Conservation (phyloP, 2,888 invertebrate genomes). For the Lottia scabra region DNA sequence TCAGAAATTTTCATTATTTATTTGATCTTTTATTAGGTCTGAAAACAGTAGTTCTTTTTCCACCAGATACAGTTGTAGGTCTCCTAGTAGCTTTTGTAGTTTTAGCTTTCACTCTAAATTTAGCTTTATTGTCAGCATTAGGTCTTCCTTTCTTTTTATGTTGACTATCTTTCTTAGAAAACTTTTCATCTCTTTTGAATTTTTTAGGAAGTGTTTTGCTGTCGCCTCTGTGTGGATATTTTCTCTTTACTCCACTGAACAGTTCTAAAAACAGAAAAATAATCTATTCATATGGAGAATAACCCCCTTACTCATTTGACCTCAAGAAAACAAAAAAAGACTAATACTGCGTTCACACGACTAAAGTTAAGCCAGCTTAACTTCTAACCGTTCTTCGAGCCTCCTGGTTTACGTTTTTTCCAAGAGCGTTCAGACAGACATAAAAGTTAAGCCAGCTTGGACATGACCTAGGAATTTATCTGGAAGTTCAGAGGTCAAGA, state of each 20-base stretch:
- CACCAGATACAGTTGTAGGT: conserved; percentile 13
- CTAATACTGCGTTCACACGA: no score
- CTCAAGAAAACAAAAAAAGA: no score
- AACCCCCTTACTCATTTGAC: no score
- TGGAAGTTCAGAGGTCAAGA: no score
- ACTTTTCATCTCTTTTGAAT: conserved; percentile 9
- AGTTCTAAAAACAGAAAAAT: background rate
- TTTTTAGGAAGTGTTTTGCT: background rate
- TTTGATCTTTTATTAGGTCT: conserved; percentile 20
- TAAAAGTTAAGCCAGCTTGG: no score
- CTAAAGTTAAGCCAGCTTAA: no score
- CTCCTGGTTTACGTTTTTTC: no score
- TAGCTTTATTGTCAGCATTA: conserved; percentile 6
- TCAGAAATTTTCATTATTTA: conserved; percentile 14
- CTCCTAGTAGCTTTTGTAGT: conserved; percentile 8
- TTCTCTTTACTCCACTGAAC: conserved; percentile 19
- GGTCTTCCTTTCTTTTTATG: background rate
- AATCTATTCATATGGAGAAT: no score
- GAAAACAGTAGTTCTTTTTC: conserved; percentile 17
- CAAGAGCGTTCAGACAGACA: no score
- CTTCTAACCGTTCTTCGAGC: no score
- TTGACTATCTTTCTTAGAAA: background rate
- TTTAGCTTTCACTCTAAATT: conserved; percentile 10
- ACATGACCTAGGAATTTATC: no score
- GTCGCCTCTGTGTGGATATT: conserved; percentile 7